Evolutionary conservation across 2,797 vertebrate species (phyloP).

Genomic region (Enteromius treurensis): DNA sequence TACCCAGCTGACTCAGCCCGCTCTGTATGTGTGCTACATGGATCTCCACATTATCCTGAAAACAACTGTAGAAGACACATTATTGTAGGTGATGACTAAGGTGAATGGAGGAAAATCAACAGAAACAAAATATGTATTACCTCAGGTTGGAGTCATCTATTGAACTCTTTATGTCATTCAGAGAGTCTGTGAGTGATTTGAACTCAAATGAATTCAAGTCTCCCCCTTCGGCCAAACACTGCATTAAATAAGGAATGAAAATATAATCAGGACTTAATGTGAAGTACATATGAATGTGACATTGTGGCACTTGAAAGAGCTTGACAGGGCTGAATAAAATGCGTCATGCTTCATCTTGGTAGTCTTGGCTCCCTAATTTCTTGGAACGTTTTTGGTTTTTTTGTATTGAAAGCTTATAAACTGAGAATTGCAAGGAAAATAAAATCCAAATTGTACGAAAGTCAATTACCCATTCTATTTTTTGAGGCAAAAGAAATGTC

Average conservation of each 20-base stretch:
- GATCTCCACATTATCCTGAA: conserved; percentile 99
- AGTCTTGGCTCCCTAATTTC: neutral
- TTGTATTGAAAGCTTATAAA: no score
- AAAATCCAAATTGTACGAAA: neutral
- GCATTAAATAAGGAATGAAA: conserved; percentile 48
- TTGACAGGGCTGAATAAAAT: neutral
- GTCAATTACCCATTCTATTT: neutral
- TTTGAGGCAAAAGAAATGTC: neutral
- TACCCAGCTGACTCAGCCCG: conserved; percentile 98
- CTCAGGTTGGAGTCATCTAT: conserved; percentile 97
- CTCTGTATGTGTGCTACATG: conserved; percentile 99
- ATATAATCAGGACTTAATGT: neutral
- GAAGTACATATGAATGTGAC: neutral
- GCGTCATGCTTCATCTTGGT: neutral
- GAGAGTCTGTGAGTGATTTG: conserved; percentile 96
- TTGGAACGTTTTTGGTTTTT: no score
- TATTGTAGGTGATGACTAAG: neutral
- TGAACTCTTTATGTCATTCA: conserved; percentile 97
- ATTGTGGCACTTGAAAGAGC: neutral
- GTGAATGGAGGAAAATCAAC: neutral
- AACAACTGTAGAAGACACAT: conserved; percentile 80
- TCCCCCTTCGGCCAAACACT: conserved; percentile 96
- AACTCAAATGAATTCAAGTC: conserved; percentile 99
- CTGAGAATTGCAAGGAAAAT: no score
- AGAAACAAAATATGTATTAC: conserved; percentile 69